A percentile compares a stretch with the other conserved stretches of the same genome.
Conservation (phyloP, 2,888 invertebrate species). For the Latheticus oryzae region DNA sequence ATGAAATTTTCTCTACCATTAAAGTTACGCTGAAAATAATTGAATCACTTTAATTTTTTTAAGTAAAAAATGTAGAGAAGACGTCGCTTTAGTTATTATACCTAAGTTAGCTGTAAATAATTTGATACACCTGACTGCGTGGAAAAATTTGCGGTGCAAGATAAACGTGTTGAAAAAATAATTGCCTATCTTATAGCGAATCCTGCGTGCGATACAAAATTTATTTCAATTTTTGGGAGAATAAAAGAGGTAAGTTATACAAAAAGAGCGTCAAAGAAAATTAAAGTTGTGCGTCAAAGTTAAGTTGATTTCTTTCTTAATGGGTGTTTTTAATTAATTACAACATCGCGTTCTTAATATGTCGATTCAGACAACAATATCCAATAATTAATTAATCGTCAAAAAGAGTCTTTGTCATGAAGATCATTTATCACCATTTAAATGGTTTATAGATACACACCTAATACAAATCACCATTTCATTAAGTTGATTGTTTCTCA, state of each 20-base stretch:
- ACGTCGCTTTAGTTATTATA: slow-evolving; percentile 16
- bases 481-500: slow-evolving; percentile 29
- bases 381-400: slow-evolving; percentile 17
- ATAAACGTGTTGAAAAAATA: slow-evolving; percentile 35
- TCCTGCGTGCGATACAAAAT: slow-evolving; percentile 30
- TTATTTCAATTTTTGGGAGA: slow-evolving; percentile 33
- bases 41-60: slow-evolving; percentile 10
- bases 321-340: neutral
- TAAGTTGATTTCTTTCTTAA: neutral
- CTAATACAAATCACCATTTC: slow-evolving; percentile 30
- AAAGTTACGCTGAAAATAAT: slow-evolving; percentile 20
- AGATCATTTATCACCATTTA: slow-evolving; percentile 26
- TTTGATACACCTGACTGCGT: slow-evolving; percentile 9
- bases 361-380: slow-evolving; percentile 3
- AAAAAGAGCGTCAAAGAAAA: slow-evolving; percentile 4
- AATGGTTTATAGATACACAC: slow-evolving; percentile 27
- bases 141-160: slow-evolving; percentile 17
- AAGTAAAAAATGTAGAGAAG: slow-evolving; percentile 6
- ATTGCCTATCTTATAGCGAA: slow-evolving; percentile 29
- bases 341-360: neutral
- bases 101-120: slow-evolving; percentile 24
- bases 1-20: slow-evolving; percentile 25
- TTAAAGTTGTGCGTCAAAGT: neutral
- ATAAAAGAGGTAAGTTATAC: neutral
- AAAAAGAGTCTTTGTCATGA: too few relatives aligned